These are phyloP conservation scores for Gasterosteus nipponicus DNA, from an alignment of 2,113 vertebrate genomes.

Conservation along the genomic window DNA sequence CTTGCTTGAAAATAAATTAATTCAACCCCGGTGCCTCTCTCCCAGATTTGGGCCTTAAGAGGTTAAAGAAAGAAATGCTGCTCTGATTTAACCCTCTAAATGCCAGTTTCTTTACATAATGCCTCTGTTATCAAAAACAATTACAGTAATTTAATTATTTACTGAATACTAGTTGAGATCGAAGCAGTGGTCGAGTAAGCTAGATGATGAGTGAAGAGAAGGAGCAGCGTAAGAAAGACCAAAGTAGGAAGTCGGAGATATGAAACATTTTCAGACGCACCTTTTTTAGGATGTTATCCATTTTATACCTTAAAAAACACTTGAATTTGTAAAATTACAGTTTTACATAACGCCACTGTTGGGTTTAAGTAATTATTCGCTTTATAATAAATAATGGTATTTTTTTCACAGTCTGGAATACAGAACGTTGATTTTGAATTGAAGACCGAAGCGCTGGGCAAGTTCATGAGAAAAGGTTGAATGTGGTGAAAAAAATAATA, in stretches of 20 bases:
- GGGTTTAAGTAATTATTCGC: not conserved
- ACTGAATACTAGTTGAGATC: not conserved
- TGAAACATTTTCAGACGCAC: not conserved
- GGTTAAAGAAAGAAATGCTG: not conserved
- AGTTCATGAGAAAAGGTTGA: not conserved
- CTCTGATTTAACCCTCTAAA: not conserved
- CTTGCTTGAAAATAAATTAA: conserved; percentile 34
- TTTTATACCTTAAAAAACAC: not conserved
- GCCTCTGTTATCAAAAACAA: not conserved
- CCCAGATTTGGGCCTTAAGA: no score
- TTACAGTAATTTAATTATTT: not conserved
- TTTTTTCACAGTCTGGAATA: not conserved
- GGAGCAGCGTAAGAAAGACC: not conserved
- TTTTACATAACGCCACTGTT: not conserved
- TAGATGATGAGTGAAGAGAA: not conserved
- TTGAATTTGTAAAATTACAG: not conserved
- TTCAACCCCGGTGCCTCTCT: conserved; percentile 8
- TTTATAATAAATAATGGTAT: not conserved
- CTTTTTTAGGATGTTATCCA: not conserved
- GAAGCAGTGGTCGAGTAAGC: not conserved
- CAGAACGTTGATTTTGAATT: not conserved
- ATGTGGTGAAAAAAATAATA: not conserved
- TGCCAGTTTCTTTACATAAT: not conserved
- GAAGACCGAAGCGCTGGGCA: not conserved
- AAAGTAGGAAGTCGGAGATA: not conserved